A percentile compares a stretch with the other conserved stretches of the same genome.
Evolutionary conservation across 2,113 vertebrate species (phyloP).

Genomic region (Hyaena hyaena): DNA sequence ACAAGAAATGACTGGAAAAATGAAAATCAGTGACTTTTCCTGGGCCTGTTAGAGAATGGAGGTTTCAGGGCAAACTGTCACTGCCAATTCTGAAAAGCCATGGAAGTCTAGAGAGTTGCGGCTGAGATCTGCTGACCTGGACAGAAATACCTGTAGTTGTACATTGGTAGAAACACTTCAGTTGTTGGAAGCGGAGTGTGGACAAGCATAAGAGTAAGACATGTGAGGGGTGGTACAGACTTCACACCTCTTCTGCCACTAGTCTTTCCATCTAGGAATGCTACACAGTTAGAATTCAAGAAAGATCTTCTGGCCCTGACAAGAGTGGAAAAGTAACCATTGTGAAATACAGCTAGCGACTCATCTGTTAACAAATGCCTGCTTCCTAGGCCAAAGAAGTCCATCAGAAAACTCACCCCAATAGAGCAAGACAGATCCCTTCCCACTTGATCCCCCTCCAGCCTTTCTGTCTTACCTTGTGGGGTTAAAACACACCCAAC

Average conservation of each 20-base stretch:
- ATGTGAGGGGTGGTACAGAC: rapidly evolving
- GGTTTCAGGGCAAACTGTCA: not conserved
- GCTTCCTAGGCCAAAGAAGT: not conserved
- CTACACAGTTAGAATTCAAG: not conserved
- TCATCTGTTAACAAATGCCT: not conserved
- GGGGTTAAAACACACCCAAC: rapidly evolving
- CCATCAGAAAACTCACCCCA: not conserved
- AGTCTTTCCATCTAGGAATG: not conserved
- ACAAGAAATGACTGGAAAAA: not conserved
- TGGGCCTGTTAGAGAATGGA: not conserved
- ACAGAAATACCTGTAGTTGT: not conserved
- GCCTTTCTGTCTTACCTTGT: not conserved
- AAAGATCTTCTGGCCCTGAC: not conserved
- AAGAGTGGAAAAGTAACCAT: not conserved
- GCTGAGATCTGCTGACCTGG: not conserved
- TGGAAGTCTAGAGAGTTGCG: not conserved
- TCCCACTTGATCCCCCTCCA: not conserved
- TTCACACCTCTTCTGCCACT: rapidly evolving
- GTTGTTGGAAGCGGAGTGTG: not conserved
- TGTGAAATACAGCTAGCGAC: not conserved
- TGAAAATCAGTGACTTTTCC: not conserved
- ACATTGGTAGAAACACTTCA: not conserved
- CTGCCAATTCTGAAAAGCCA: not conserved
- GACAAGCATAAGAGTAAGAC: not conserved
- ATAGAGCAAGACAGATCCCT: not conserved